Evolutionary conservation across 2,113 vertebrate genomes (phyloP), one percentile per base, ranked within the genome.

Genomic region (Semicossyphus pulcher): DNA sequence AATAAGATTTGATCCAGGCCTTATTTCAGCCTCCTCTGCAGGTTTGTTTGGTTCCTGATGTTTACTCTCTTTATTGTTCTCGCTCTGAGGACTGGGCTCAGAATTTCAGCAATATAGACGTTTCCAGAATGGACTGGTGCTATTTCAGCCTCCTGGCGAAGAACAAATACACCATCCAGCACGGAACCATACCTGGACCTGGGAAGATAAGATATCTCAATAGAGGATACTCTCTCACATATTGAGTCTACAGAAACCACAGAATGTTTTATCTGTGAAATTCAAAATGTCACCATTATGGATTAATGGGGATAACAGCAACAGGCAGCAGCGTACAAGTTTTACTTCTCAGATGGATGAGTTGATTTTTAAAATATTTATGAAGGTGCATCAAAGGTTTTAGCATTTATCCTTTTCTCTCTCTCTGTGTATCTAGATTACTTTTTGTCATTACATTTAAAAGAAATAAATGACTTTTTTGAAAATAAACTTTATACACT

Each of bases 31-130:
- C 64, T 76, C 48, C 56, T 53, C 68, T 29, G 48, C 28, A 37
- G 60, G 47, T 65, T 65, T 65, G 60, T 74, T 81, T 71, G 59
- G 41, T 25, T 76, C 32, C 23, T 56, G 28, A 18, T 84, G 73
- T 87, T 84, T 84, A 77, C 83, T 71, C 63, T 78, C 70, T 77
- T 88, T 90, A 88, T 90, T 90, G 85, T 77, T 82, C 31, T 45
- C 41, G 12, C 65, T 74, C 29, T 4, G 44, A 52, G 5, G 57
- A 39, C 74, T 62, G 32, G 16, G 59, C 29, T 70, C 52, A 42
- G 70, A 78, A 36, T 52, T 72, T 68, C 64, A 86, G 74, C 71
- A 72, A 79, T 84, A 81, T 80, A 80, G 56, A 64, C 15, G 3
- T 60, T 48, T 64, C 47, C 26, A 31, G 20, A 49, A 32, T 48